Conservation (phyloP, 2,888 invertebrate genomes). For the Cantharis flavilabris region DNA sequence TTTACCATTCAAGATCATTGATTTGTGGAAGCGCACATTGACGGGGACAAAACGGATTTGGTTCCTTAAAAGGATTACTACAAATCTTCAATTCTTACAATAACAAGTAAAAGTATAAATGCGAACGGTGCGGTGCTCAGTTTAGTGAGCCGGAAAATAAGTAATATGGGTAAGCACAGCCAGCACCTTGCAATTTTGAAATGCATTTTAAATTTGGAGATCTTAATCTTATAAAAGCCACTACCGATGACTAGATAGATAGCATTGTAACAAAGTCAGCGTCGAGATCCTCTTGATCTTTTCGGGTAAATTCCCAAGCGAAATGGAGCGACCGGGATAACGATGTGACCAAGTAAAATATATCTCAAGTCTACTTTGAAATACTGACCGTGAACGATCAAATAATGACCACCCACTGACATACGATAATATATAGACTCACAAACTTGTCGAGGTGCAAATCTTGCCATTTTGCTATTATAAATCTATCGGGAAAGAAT, state of each 20-base stretch:
- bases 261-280: not conserved
- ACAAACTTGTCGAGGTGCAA: conserved; percentile 27
- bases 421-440: conserved; percentile 20
- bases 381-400: conserved; percentile 35
- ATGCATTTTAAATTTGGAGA: not conserved
- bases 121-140: not conserved
- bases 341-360: conserved; percentile 28
- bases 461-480: conserved; percentile 21
- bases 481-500: conserved; percentile 16
- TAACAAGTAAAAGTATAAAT: conserved; percentile 5
- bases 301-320: conserved; percentile 21
- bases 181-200: not conserved
- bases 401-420: conserved; percentile 34
- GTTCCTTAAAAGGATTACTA: conserved; percentile 38
- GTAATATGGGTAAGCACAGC: not conserved
- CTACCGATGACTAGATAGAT: not conserved
- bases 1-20: conserved; percentile 33
- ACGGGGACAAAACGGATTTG: conserved; percentile 38
- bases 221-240: not conserved
- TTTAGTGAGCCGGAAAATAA: not conserved
- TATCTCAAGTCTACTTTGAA: conserved; percentile 25
- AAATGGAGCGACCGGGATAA: conserved; percentile 26
- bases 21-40: conserved; percentile 35
- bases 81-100: conserved; percentile 22
- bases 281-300: conserved; percentile 4